Evolutionary conservation across 2,888 invertebrate species (phyloP).

Genomic region (Eudemis profundana): DNA sequence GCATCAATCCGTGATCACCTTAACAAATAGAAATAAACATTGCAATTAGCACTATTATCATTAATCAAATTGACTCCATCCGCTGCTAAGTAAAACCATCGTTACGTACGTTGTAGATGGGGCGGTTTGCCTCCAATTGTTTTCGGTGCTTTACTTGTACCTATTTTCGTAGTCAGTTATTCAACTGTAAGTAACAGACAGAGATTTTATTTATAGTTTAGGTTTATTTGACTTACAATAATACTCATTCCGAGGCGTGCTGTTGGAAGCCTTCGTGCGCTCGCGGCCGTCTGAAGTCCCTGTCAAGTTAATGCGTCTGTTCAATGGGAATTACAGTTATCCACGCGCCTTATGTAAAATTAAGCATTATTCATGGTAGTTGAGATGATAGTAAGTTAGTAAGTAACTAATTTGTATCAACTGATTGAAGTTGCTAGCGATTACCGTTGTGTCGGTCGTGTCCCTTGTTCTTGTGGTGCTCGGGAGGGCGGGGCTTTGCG

Average conservation of each 20-base stretch:
- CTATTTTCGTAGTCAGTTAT: too few species aligned
- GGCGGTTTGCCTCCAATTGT: too few species aligned
- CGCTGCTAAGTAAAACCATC: not conserved
- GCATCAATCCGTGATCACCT: conserved; percentile 94
- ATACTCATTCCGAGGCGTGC: conserved; percentile 77
- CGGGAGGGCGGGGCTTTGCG: conserved; percentile 87
- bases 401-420: too few species aligned
- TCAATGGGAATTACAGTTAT: conserved; percentile 25
- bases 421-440: too few species aligned
- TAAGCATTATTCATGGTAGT: not conserved
- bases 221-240: conserved; percentile 83
- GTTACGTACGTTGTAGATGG: too few species aligned
- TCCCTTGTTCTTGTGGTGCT: conserved; percentile 87
- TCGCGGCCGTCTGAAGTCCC: conserved; percentile 73
- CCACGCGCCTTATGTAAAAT: not conserved
- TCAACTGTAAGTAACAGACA: too few species aligned
- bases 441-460: conserved; percentile 77
- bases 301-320: conserved; percentile 50
- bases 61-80: too few species aligned
- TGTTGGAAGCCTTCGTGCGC: conserved; percentile 71
- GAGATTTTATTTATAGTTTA: not conserved
- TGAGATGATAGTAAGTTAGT: too few species aligned
- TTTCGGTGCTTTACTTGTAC: too few species aligned
- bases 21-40: conserved; percentile 52
- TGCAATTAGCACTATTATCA: not conserved